These are phyloP conservation scores for Gymnorhina tibicen DNA, from an alignment of 2,113 vertebrate genomes.

Conservation along the genomic window DNA sequence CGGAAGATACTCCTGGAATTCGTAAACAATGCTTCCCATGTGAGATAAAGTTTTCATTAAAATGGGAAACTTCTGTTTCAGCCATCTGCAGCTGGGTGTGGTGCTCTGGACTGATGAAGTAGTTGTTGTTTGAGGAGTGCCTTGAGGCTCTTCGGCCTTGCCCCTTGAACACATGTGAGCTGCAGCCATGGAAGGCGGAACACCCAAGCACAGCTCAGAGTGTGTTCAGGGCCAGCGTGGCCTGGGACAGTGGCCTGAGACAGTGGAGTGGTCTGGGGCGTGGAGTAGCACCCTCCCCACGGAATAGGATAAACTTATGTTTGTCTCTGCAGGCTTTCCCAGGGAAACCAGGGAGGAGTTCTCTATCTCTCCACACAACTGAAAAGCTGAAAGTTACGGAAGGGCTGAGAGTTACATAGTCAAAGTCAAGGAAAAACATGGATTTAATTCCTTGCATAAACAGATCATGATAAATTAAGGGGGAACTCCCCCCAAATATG, in stretches of 20 bases:
- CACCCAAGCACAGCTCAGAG: neutral
- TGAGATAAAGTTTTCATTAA: slow-evolving; percentile 36
- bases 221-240: neutral
- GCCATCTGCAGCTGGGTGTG: slow-evolving; percentile 34
- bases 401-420: neutral
- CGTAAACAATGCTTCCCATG: slow-evolving; percentile 7
- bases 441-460: neutral
- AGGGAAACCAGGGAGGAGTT: neutral
- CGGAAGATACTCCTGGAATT: slow-evolving; percentile 2
- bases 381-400: neutral
- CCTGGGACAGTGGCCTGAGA: neutral
- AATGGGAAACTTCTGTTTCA: slow-evolving; percentile 8
- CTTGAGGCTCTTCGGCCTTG: neutral
- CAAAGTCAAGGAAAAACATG: neutral
- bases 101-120: neutral
- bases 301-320: neutral
- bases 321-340: neutral
- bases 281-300: neutral
- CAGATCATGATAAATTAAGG: neutral
- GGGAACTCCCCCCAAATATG: neutral
- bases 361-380: rapidly evolving
- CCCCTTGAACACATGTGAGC: neutral
- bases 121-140: neutral
- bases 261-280: rapidly evolving
- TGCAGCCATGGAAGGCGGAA: neutral